These are phyloP conservation scores for Tipula helvola DNA, from an alignment of 2,888 invertebrate genomes.

Conservation along the genomic window DNA sequence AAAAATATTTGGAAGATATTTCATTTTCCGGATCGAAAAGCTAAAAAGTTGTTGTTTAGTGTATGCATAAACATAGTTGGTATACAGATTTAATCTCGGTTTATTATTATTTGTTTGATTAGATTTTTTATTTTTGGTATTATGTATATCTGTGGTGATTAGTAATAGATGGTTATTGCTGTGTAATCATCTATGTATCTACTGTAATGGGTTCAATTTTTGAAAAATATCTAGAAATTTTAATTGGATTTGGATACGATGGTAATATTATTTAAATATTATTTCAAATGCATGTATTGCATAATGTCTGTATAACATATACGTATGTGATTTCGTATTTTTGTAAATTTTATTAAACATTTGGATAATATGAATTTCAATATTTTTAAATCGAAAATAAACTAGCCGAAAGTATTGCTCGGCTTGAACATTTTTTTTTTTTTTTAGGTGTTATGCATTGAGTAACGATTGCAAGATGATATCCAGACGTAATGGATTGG, in stretches of 20 bases:
- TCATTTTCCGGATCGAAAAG: neutral
- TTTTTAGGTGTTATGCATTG: no score
- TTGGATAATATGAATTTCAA: no score
- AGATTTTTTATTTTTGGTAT: neutral
- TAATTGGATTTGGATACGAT: neutral
- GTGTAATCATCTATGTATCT: neutral
- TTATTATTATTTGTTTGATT: neutral
- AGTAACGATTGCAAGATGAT: no score
- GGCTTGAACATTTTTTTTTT: no score
- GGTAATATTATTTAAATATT: neutral
- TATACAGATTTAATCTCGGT: neutral
- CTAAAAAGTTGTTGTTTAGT: neutral
- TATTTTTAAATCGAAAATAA: no score
- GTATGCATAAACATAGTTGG: neutral
- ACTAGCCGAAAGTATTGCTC: no score
- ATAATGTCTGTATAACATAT: no score
- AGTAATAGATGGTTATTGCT: neutral
- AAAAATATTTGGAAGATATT: neutral
- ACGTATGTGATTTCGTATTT: no score
- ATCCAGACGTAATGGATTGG: no score
- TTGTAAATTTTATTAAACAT: no score
- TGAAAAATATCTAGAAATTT: neutral
- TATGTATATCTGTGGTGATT: neutral
- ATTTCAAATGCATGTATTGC: neutral
- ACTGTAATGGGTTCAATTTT: neutral